Evolutionary conservation across 1,140 invertebrate genomes (phyloP), one percentile per base, ranked within the genome.

Genomic region (Delia radicum): DNA sequence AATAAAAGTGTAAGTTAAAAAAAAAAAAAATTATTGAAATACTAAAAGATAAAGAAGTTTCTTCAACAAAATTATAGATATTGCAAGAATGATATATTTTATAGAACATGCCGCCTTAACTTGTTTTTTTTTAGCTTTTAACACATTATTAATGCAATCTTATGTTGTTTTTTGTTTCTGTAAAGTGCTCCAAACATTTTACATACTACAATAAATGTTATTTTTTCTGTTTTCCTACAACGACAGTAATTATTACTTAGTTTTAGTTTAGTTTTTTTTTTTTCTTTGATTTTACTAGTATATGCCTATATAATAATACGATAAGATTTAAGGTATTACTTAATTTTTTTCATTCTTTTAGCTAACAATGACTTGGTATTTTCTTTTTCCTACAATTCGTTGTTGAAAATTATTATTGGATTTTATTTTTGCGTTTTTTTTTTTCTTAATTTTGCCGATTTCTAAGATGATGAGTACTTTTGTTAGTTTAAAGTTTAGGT

Each of bases 371-470:
- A 55, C 21, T 55, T 55, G n/a, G 24, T 55, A n/a, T n/a, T n/a
- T 55, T 55, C 48, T 55, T 55, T 55, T 55, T n/a, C n/a, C 48
- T 55, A 55, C 48, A 55, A 55, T 55, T 55, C 48, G 48, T 55
- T 55, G 48, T 55, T 55, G 48, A 7, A 42, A 21, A 8, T 24
- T 55, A 21, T 21, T 18, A 21, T 37, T 37, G 33, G 8, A 10
- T 37, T 10, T 42, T 42, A 10, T 42, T 10, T 42, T 42, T 13
- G 37, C 4, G 31, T 46, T 13, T 55, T 48, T 2, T 55, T 4
- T 55, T n/a, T 55, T 10, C 12, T 8, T 48, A 24, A 21, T 55
- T 5, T 55, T 0, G 18, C 18, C 24, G 48, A 18, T 21, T 24
- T 3, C 18, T 55, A 55, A 21, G 18, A 55, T 55, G 1, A 55